Evolutionary conservation across 2,888 invertebrate genomes (phyloP).

Genomic region (Disparrhopalites patrizii): DNA sequence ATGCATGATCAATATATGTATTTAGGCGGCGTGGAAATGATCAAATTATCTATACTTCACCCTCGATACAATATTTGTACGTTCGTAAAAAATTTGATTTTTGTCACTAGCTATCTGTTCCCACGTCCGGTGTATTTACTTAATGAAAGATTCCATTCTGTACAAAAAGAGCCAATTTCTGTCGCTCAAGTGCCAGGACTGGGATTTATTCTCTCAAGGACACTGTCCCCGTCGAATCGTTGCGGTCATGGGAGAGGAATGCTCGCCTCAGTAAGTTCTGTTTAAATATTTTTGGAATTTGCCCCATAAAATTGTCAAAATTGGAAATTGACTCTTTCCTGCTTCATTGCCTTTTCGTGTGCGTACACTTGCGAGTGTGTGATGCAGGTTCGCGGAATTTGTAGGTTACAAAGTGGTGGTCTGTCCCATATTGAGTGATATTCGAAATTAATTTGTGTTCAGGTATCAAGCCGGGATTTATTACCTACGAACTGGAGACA

Average conservation of each 20-base stretch:
- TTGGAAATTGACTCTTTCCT: neutral
- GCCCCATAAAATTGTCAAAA: neutral
- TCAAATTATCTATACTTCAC: too few relatives aligned
- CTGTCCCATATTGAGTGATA: too few relatives aligned
- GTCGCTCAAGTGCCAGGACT: neutral
- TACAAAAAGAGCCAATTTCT: neutral
- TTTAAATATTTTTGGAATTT: neutral
- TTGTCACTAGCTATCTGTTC: neutral
- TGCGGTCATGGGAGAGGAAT: neutral
- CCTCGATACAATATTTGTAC: too few relatives aligned
- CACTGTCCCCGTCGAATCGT: neutral
- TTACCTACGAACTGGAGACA: too few relatives aligned
- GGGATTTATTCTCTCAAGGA: neutral
- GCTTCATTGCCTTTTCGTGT: too few relatives aligned
- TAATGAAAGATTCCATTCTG: neutral
- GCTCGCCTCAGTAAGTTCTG: neutral
- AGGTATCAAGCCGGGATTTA: too few relatives aligned
- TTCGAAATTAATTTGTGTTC: too few relatives aligned
- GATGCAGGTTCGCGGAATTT: too few relatives aligned
- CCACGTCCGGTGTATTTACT: neutral
- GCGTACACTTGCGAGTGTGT: too few relatives aligned
- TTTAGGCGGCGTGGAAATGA: too few relatives aligned
- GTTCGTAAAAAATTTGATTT: neutral
- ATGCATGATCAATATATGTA: too few relatives aligned
- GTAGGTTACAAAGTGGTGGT: too few relatives aligned